phyloP scores from a whole-genome alignment of 1,140 invertebrate species.

The Epicauta chinensis region DNA sequence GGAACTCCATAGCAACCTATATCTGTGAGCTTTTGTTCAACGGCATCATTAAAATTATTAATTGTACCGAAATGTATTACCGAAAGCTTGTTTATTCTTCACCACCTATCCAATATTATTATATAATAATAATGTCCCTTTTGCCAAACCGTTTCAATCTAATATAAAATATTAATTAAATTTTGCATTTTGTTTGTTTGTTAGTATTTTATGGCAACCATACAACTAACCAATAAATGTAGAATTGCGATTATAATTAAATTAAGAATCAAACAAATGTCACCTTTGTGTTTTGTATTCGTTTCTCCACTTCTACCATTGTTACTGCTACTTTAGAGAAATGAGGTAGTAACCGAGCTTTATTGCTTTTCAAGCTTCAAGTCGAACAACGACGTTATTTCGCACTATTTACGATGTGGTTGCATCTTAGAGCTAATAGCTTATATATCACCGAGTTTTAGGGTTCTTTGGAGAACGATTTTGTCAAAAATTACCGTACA shows the following conservation, averaged over 20 bases:
- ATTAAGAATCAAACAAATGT: neutral
- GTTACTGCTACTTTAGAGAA: constrained; percentile 3
- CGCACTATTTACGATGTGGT: constrained; percentile 22
- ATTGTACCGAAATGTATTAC: constrained; percentile 15
- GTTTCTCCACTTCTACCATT: too few relatives aligned
- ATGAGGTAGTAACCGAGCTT: constrained; percentile 11
- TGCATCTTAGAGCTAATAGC: constrained; percentile 23
- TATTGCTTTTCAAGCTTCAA: constrained; percentile 14
- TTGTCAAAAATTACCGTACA: too few relatives aligned
- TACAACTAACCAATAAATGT: too few relatives aligned
- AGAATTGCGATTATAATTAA: constrained; percentile 7
- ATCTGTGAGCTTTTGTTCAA: constrained; percentile 5
- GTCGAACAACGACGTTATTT: constrained; percentile 22
- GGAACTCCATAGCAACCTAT: constrained; percentile 13
- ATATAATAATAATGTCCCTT: too few relatives aligned
- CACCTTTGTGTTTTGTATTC: too few relatives aligned
- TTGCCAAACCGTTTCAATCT: too few relatives aligned
- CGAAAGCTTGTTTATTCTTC: constrained; percentile 10
- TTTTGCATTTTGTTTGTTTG: too few relatives aligned
- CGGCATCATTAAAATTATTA: constrained; percentile 16
- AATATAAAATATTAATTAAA: too few relatives aligned
- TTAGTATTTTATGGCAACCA: too few relatives aligned
- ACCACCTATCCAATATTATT: too few relatives aligned
- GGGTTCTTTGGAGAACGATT: constrained; percentile 21
- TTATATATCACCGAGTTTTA: constrained; percentile 24